Percentiles rank a stretch among this genome's conserved stretches.
Conservation (phyloP, 2,797 vertebrate genomes). For the Periparus ater region DNA sequence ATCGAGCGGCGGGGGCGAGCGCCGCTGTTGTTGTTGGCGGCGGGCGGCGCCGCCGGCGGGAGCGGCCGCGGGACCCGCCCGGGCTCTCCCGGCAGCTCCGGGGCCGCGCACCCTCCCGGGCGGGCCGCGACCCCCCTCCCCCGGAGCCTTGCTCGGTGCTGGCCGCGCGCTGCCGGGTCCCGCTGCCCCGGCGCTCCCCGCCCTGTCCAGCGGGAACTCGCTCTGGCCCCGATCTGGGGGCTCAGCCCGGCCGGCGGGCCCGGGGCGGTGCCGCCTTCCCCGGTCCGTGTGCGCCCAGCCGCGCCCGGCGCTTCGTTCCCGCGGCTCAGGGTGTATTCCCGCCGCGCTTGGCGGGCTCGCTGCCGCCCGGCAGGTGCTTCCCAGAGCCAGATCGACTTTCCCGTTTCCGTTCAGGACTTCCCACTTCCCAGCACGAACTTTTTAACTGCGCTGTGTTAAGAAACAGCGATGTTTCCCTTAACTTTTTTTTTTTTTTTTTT, state of each 20-base stretch:
- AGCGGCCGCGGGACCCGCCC: neutral
- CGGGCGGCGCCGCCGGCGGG: neutral
- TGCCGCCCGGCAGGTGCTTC: neutral
- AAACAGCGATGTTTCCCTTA: neutral
- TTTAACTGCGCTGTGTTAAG: neutral
- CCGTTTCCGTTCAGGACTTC: neutral
- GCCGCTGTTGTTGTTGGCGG: neutral
- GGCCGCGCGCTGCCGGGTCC: neutral
- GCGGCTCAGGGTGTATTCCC: rapidly evolving
- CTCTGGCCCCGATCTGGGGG: neutral
- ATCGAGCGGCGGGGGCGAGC: neutral
- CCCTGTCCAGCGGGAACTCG: neutral
- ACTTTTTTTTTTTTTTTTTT: neutral
- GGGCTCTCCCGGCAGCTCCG: neutral
- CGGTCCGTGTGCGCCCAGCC: neutral
- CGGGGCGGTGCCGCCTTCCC: neutral
- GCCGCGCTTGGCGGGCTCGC: neutral
- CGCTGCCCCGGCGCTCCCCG: too few relatives aligned
- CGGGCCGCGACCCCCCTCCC: rapidly evolving
- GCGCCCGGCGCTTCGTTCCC: neutral
- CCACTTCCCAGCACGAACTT: neutral
- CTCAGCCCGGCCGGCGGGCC: neutral
- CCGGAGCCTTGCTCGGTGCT: neutral
- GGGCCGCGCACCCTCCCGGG: neutral
- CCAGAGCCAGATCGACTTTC: rapidly evolving